These are phyloP conservation scores for Parapristionchus giblindavisi DNA, from an alignment of 2,888 invertebrate genomes.

Conservation along the genomic window DNA sequence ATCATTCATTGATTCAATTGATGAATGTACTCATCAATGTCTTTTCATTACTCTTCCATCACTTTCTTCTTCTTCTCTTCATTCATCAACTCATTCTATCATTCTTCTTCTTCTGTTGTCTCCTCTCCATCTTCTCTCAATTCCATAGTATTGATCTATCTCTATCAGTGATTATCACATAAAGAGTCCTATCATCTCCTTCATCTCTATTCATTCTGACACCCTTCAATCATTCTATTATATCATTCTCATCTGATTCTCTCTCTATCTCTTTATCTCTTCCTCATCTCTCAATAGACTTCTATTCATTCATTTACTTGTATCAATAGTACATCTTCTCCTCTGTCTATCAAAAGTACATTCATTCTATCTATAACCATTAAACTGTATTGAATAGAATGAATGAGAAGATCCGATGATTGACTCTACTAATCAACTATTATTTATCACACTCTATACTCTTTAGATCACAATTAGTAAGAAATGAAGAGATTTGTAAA, in stretches of 20 bases:
- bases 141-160: neutral
- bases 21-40: neutral
- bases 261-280: neutral
- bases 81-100: slow-evolving; percentile 7
- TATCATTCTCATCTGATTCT: slow-evolving; percentile 13
- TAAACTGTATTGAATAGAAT: too few species aligned
- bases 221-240: neutral
- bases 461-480: too few species aligned
- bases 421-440: too few species aligned
- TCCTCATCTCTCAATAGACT: slow-evolving; percentile 8
- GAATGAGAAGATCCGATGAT: too few species aligned
- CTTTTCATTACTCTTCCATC: neutral
- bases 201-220: neutral
- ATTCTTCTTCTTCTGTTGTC: neutral
- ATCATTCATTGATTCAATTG: neutral
- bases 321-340: neutral
- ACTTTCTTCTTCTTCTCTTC: neutral
- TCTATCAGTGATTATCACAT: slow-evolving; percentile 18
- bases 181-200: neutral
- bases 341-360: too few species aligned
- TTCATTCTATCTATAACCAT: too few species aligned
- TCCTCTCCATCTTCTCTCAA: neutral
- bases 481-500: too few species aligned
- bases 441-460: too few species aligned
- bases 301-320: too few species aligned